Base-by-base conservation (phyloP, 2,888 invertebrate genomes). In the Tricholauxania praeusta region DNA sequence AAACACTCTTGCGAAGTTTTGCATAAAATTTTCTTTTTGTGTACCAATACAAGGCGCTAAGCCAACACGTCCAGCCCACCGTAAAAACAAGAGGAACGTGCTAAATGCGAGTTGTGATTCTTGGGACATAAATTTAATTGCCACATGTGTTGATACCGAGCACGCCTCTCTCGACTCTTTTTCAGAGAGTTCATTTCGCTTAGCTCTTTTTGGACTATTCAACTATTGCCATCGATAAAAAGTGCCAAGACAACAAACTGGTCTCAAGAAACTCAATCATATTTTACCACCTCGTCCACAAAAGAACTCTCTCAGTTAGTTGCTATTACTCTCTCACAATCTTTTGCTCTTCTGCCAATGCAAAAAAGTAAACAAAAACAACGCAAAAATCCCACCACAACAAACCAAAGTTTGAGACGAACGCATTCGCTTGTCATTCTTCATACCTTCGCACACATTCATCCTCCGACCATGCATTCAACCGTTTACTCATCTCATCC, bases 41-140 rank as follows among this genome's bases (percentile, higher is more conserved):
- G 67, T 67, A 14, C 7, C 55, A 15, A 51, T 10, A 32, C 17
- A 47, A 47, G 47, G 55, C 67, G 67, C 53, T 53, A 53, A 67
- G 55, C 17, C 53, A 15, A 47, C 55, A 55, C 48, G 47, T 12
- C 47, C 67, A 63, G 63, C 47, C 67, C 53, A 28, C 47, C 47
- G 10, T 47, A 10, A 55, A 19, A 39, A 63, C 15, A 17, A 17
- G 62, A 52, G 69, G 72, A 74, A 74, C 72, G 73, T 73, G 74
- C 67, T 66, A 70, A 71, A 72, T 76, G 62, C 66, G 62, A 69
- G 66, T 52, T 51, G 65, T 65, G 65, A 49, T 63, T 72, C 62
- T 66, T 68, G 47, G 63, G 68, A 68, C 63, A 64, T 55, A 12
- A 39, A 67, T 63, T 72, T 60, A 64, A 68, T 72, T 72, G 68